Percentiles rank a stretch among this genome's conserved stretches.
Conservation (phyloP, 2,888 invertebrate species). For the Drosophila kuntzei region DNA sequence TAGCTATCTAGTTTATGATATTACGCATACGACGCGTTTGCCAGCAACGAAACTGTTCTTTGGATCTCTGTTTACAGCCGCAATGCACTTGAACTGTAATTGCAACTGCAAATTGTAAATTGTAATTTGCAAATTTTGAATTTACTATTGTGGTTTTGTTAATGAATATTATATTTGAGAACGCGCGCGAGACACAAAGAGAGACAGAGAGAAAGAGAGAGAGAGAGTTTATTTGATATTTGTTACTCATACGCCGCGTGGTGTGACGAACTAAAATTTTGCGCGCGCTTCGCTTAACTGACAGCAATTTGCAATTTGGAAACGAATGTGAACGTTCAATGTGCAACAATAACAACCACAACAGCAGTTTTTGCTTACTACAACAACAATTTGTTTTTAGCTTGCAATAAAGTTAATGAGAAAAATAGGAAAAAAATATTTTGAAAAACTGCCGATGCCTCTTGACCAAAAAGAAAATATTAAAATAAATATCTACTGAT, state of each 20-base stretch:
- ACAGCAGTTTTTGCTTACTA: conserved; percentile 20
- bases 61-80: conserved; percentile 5
- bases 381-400: conserved; percentile 26
- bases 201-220: not conserved
- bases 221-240: conserved; percentile 32
- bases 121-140: conserved; percentile 41
- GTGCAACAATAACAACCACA: conserved; percentile 38
- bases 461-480: conserved; percentile 24
- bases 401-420: conserved; percentile 39
- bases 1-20: conserved; percentile 20
- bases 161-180: conserved; percentile 38
- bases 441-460: conserved; percentile 21
- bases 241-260: conserved; percentile 71
- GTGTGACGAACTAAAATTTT: conserved; percentile 37
- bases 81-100: conserved; percentile 37
- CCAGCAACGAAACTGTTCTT: conserved; percentile 2
- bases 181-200: conserved; percentile 17
- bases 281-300: conserved; percentile 63
- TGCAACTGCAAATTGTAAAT: conserved; percentile 39
- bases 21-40: conserved; percentile 62
- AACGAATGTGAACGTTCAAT: conserved; percentile 29
- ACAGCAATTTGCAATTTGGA: conserved; percentile 60
- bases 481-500: conserved; percentile 39
- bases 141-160: conserved; percentile 45
- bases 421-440: conserved; percentile 12